Base-by-base conservation (phyloP, 2,888 invertebrate species). In the Apeira syringaria region DNA sequence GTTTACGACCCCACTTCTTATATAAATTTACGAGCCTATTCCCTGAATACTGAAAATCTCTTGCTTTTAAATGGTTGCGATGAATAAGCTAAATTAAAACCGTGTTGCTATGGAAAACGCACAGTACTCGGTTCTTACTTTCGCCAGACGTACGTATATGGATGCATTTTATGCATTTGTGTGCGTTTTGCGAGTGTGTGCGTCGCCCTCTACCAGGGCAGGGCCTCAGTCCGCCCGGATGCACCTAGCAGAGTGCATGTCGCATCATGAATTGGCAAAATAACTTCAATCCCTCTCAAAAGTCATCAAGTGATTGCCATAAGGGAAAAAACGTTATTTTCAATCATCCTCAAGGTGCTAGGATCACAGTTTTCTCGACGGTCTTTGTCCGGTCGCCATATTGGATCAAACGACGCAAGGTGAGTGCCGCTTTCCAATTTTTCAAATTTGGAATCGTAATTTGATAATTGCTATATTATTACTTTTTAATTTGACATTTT, bases 381-480 rank as follows among this genome's bases (percentile, higher is more conserved):
- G 9, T 37, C 34, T 43, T 47, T 45, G 37, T 46, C 7, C 25
- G 37, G 29, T 33, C 13, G 44, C 44, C 79, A 80, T 79, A 33
- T 78, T 76, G 72, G 65, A 61, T 64, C 45, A 55, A 5, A 25
- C 9, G 57, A 34, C 33, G 38, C 37, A 53, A 63, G 74, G 79
- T 78, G 62, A 74, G 76, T 75, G 31, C 53, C 50, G 67, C 73
- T 79, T 79, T 80, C 68, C 68, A 66, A 66, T 68, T 73, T 36
- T 47, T 51, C 17, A 25, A 45, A 38, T 53, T 56, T 54, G 38
- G 37, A 41, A 43, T 24, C 22, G 8, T 22, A 3, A 26, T 42
- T 17, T 43, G 37, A 29, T 17, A 17, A 15, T 15, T n/a, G n/a
- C n/a, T n/a, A n/a, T n/a, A n/a, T 32, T 35, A 7, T 8, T 1